Evolutionary conservation across 2,113 vertebrate species (phyloP).

Genomic region (Ellobius talpinus): DNA sequence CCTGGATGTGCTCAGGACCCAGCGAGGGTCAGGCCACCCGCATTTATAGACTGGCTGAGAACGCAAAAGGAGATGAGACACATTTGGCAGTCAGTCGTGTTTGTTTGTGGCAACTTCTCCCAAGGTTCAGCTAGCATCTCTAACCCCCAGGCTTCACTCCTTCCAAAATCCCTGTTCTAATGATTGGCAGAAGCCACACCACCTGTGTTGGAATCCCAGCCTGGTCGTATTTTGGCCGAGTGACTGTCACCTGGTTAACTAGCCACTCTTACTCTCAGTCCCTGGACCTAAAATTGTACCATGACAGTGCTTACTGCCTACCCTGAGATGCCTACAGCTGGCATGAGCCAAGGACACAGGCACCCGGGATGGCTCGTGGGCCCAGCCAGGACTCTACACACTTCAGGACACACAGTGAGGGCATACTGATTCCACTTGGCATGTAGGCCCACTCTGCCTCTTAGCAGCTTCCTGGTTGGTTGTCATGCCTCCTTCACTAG

Average conservation of each 20-base stretch:
- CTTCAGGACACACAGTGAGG: rapidly evolving
- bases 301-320: no score
- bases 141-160: no score
- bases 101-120: rapidly evolving
- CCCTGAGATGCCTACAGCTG: background rate
- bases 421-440: background rate
- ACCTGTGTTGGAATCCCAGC: background rate
- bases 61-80: background rate
- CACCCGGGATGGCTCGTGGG: background rate
- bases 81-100: rapidly evolving
- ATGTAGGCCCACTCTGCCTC: rapidly evolving
- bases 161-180: background rate
- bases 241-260: background rate
- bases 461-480: background rate
- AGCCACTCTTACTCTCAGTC: background rate
- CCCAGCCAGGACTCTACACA: rapidly evolving
- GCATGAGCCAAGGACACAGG: background rate
- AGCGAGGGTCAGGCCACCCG: background rate
- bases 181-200: background rate
- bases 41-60: background rate
- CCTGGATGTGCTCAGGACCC: background rate
- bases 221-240: background rate
- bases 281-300: background rate
- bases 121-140: background rate
- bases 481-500: background rate